Evolutionary conservation across 2,113 vertebrate species (phyloP).

Genomic region (Phasianus colchicus): DNA sequence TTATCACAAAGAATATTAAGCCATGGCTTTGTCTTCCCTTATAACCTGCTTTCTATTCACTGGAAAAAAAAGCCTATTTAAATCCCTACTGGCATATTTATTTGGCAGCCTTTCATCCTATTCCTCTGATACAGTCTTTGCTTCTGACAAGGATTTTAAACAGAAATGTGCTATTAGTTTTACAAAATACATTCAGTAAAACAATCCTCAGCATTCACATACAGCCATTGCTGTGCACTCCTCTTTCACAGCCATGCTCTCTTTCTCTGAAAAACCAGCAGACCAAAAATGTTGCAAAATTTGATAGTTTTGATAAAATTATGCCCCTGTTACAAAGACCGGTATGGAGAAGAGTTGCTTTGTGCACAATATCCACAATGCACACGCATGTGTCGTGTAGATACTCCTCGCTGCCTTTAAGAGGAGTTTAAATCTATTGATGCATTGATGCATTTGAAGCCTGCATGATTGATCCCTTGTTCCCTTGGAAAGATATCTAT

Average conservation of each 20-base stretch:
- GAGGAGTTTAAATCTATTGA: too few species aligned
- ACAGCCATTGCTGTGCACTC: accelerated
- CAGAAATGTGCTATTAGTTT: not conserved
- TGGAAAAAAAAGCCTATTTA: slow-evolving; percentile 18
- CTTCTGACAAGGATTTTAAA: not conserved
- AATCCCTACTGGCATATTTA: slow-evolving; percentile 21
- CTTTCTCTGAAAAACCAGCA: not conserved
- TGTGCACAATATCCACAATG: accelerated
- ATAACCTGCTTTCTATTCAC: slow-evolving; percentile 8
- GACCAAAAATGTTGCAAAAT: not conserved
- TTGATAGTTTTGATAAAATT: not conserved
- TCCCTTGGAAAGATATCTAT: not conserved
- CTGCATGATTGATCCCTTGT: not conserved
- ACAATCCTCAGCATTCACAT: not conserved
- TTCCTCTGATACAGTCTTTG: not conserved
- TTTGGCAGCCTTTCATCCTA: not conserved
- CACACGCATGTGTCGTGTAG: accelerated
- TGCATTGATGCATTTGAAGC: not conserved
- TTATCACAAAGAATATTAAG: not conserved
- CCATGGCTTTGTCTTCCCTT: slow-evolving; percentile 20
- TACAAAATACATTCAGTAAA: not conserved
- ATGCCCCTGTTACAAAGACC: not conserved
- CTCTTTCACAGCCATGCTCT: accelerated
- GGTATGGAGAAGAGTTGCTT: not conserved
- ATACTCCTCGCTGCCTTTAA: not conserved